Evolutionary conservation across 2,888 invertebrate species (phyloP), one percentile per base, ranked within the genome.

Genomic region (Escarpia spicata): DNA sequence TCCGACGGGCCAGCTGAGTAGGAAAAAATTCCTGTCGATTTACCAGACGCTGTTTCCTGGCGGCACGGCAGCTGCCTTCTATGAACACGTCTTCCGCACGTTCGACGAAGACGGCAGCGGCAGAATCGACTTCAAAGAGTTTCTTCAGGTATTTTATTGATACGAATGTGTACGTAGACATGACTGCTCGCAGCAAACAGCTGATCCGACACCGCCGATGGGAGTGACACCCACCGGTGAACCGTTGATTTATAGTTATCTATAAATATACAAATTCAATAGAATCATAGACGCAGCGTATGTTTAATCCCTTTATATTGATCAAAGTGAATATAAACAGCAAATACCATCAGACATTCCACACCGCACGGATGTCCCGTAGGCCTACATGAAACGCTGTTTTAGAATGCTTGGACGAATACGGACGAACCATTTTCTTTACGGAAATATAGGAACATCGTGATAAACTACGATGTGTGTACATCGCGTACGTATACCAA

Each of bases 51-150:
- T 95, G 75, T 95, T 95, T 92, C 94, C 95, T 3, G 94, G 94
- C 90, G 94, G 94, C 89, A 94, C 94, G 90, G 95, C 95, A 2
- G 93, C 93, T 26, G 93, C 94, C 44, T 95, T 95, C 92, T 95
- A 95, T 90, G 94, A 95, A 58, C 95, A 95, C 93, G 93, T 95
- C 45, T 95, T 95, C 92, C 90, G 95, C 19, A 95, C 95, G 4
- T 94, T 95, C 92, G 95, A 95, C 97, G 99, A 99, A 98, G 99
- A 99, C 97, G 99, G 99, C 97, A 99, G 99, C 96, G 99, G 99
- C 95, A 99, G 98, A 97, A 99, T 99, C 97, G 99, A 99, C 97
- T 99, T 99, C 97, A 99, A 99, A 52, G 95, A 94, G 91, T 94
- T 95, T 93, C 93, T 95, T 31, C 94, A 94, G 93, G 95, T 95